Conservation (phyloP, 2,113 vertebrate genomes). For the Phainopepla nitens region DNA sequence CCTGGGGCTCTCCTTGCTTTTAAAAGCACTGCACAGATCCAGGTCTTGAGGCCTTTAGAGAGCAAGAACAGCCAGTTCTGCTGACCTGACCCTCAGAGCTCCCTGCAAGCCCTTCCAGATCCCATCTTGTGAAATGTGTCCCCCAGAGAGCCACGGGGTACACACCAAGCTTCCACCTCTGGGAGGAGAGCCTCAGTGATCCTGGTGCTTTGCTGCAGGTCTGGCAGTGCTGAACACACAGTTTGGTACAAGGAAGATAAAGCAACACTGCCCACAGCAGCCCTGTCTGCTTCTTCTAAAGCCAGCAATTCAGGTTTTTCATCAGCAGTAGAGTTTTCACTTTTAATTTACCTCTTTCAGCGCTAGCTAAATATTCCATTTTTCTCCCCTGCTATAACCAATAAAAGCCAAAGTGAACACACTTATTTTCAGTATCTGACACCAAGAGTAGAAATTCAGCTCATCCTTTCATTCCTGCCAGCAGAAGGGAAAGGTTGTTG, state of each 20-base stretch:
- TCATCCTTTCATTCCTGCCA: not conserved
- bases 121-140: not conserved
- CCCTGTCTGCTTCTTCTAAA: not conserved
- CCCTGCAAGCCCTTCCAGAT: not conserved
- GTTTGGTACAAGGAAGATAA: not conserved
- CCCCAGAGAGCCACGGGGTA: fast-evolving
- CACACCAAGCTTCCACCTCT: not conserved
- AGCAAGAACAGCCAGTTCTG: not conserved
- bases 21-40: not conserved
- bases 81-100: not conserved
- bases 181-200: not conserved
- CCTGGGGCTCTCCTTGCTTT: not conserved
- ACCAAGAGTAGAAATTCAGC: not conserved
- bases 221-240: fast-evolving
- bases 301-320: not conserved
- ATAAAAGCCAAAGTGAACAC: not conserved
- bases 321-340: not conserved
- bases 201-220: not conserved
- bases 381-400: not conserved
- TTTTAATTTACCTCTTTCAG: not conserved
- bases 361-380: not conserved
- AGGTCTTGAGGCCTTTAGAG: not conserved
- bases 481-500: not conserved
- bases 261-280: not conserved
- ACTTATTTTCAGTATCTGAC: not conserved